Base-by-base conservation (phyloP, 2,797 vertebrate species). In the Thripadectes ignobilis region DNA sequence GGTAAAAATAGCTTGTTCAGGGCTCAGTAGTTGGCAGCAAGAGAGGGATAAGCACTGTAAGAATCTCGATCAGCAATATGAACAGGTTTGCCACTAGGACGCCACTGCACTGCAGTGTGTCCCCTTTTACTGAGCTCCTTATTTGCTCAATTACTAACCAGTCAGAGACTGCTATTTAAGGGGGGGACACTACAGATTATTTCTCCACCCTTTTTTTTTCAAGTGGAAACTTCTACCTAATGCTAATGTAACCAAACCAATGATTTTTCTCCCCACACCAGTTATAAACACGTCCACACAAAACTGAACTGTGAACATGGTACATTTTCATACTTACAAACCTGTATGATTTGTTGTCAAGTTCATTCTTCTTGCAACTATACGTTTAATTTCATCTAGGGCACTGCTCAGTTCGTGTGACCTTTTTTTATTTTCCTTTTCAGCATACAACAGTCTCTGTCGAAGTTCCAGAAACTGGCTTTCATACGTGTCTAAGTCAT, bases 401-500 rank as follows among this genome's bases (percentile, higher is more conserved):
- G 69, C 92, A 58, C 52, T 77, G 38, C 81, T 91, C 79, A 98
- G 92, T 45, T 98, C 91, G 0, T 46, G 84, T 6, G 54, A 96
- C 80, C 94, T 96, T 69, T 57, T 96, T 74, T 93, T 95, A 46
- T 93, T 97, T 92, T 97, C 97, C 85, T 97, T 94, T 89, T 98
- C 97, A 73, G 97, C 97, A 39, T 38, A 55, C 57, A 95, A 7
- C 3, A 98, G 87, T 39, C 89, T 97, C 85, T 97, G 88, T 32
- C 79, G 97, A 83, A 98, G 96, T 71, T 98, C 96, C 82, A 94
- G 85, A 85, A 98, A 75, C 61, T 97, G 97, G 20, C 74, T 94
- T 94, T 96, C 94, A 83, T 97, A 97, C 2, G 24, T 18, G 65
- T 92, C 71, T 24, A 95, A 45, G 62, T 93, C 91, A 96, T 95